Conservation (phyloP, 2,113 vertebrate genomes). For the Glaucidium brasilianum region DNA sequence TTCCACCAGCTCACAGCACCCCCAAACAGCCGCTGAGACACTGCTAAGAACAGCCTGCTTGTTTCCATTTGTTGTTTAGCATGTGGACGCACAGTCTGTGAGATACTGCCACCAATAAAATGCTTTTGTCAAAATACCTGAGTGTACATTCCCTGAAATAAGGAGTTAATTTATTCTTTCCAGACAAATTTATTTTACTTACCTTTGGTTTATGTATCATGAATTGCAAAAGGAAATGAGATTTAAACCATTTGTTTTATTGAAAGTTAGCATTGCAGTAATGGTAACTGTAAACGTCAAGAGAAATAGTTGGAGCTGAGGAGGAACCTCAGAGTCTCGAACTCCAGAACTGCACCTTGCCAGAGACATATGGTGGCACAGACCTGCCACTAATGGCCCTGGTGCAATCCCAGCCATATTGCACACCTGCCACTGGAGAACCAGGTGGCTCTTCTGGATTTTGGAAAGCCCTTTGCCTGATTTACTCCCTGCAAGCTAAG, state of each 20-base stretch:
- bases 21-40: accelerated
- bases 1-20: neutral
- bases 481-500: neutral
- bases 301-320: neutral
- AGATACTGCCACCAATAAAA: neutral
- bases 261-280: neutral
- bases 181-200: neutral
- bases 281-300: neutral
- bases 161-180: neutral
- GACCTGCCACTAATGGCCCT: neutral
- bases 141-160: neutral
- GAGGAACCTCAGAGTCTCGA: neutral
- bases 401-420: accelerated
- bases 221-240: neutral
- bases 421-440: accelerated
- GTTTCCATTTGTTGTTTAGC: neutral
- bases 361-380: neutral
- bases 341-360: neutral
- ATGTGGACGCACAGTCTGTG: neutral
- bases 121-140: neutral
- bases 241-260: neutral
- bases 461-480: neutral
- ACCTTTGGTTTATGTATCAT: neutral
- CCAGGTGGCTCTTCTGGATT: neutral
- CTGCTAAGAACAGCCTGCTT: neutral